phyloP scores from a whole-genome alignment of 1,140 invertebrate genomes.

The Plutomurus gul region DNA sequence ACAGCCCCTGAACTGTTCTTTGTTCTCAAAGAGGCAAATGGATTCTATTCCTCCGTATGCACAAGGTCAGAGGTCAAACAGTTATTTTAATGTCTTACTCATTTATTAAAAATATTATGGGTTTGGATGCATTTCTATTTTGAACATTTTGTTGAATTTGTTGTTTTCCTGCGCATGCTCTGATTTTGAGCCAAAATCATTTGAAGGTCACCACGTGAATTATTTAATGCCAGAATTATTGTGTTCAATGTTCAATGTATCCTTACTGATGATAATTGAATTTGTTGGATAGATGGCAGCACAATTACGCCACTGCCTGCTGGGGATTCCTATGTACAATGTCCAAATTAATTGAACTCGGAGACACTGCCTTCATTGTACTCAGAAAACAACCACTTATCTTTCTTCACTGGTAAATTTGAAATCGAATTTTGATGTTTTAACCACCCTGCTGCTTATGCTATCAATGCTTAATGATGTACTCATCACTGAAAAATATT shows the following conservation, averaged over 20 bases:
- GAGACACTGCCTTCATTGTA: conserved; percentile 59
- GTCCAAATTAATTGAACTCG: conserved; percentile 62
- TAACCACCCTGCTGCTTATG: neutral
- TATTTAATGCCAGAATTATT: no score
- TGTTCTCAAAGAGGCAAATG: conserved; percentile 76
- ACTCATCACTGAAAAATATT: no score
- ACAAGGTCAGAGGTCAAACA: no score
- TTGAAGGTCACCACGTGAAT: no score
- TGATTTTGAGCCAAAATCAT: no score
- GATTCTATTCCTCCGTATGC: conserved; percentile 92
- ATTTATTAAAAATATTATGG: no score
- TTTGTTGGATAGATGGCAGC: conserved; percentile 29
- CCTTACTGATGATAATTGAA: no score
- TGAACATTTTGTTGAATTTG: no score
- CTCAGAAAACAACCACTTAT: conserved; percentile 66
- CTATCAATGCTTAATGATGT: no score
- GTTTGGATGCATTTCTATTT: no score
- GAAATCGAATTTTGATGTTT: neutral
- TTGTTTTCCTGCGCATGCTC: neutral
- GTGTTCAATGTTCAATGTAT: no score
- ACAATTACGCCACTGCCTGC: conserved; percentile 48
- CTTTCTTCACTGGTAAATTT: conserved; percentile 61
- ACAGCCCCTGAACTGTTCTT: conserved; percentile 87
- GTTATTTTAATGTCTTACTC: neutral
- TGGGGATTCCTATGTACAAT: conserved; percentile 64